Evolutionary conservation across 2,113 vertebrate species (phyloP), one percentile per base, ranked within the genome.

Genomic region (Porphyrio hochstetteri): DNA sequence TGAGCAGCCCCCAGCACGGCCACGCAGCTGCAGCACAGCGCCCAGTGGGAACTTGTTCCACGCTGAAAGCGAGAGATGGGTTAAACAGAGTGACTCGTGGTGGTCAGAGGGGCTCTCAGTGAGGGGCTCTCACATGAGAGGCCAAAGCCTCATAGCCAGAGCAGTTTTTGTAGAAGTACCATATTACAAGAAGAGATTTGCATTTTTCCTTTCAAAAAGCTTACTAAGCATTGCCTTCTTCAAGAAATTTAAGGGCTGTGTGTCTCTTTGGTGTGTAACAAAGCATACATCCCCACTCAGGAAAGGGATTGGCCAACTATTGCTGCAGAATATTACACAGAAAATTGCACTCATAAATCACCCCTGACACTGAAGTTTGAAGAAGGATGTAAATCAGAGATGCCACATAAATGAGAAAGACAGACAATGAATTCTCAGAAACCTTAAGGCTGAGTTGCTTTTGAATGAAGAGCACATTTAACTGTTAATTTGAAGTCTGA

Each of bases 291-390:
- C 65, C 44, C 27, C 10, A 40, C 48, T 53, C 69, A 57, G 64
- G 56, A n/a, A 88, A 88, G 56, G 52, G 64, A 81, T 90, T 92
- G 93, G 88, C 80, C 91, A 92, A 24, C 57, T 84, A 64, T 57
- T 67, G 65, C 86, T 84, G 79, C 93, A 94, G 82, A 92, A 92
- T 79, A 86, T 94, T 48, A 64, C 19, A 16, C 38, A 70, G 76
- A 88, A 96, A 92, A 96, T 92, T 93, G 68, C 48, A 50, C 44
- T 84, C 53, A 1, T 96, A 96, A 88, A 78, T 96, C 88, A 93
- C 56, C 23, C 55, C 46, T 80, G 57, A 86, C 72, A 65, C 21
- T 46, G 75, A 92, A 69, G 44, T 87, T 83, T 95, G 88, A 90
- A 74, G 56, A 90, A 76, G 52, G 33, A 68, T 75, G 35, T 72